Evolutionary conservation across 2,113 vertebrate genomes (phyloP).

Genomic region (Machaerirhynchus nigripectus): DNA sequence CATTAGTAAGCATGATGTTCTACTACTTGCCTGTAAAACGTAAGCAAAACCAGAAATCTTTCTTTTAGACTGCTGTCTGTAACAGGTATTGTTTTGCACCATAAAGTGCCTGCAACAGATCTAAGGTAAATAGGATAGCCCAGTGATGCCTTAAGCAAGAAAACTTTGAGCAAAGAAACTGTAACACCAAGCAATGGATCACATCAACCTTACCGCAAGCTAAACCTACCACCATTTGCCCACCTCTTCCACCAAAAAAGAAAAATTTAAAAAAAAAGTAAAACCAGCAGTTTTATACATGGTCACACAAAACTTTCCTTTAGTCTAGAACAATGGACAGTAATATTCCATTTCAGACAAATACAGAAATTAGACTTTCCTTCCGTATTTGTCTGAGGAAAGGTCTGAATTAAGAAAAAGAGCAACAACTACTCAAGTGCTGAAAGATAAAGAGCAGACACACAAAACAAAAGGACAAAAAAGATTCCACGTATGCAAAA

Average conservation of each 20-base stretch:
- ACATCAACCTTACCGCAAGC: background rate
- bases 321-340: background rate
- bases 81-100: background rate
- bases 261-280: background rate
- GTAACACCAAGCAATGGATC: background rate
- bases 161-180: background rate
- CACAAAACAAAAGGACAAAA: background rate
- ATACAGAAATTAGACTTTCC: background rate
- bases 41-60: background rate
- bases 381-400: background rate
- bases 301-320: background rate
- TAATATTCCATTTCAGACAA: background rate
- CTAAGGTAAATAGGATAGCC: background rate
- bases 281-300: background rate
- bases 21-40: background rate
- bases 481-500: background rate
- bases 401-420: background rate
- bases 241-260: background rate
- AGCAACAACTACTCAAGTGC: background rate
- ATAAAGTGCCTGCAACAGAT: background rate
- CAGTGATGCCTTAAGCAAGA: background rate
- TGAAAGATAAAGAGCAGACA: background rate
- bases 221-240: background rate
- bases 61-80: background rate
- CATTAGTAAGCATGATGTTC: background rate